phyloP scores from a whole-genome alignment of 1,140 invertebrate species.

The Leptestheria dahalacensis region DNA sequence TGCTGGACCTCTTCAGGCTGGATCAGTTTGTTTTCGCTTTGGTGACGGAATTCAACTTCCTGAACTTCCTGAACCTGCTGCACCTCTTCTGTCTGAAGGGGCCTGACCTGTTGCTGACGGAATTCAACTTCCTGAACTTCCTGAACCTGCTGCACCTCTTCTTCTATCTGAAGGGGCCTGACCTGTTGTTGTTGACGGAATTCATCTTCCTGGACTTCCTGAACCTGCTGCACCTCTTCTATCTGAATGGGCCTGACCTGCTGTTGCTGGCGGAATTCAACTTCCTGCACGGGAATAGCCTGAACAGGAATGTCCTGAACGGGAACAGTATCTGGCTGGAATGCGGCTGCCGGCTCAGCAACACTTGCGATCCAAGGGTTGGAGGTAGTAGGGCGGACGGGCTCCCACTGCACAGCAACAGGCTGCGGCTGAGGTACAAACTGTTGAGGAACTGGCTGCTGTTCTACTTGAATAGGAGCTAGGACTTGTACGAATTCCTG shows the following conservation, averaged over 20 bases:
- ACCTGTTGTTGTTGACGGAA: too few species aligned
- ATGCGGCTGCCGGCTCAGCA: neutral
- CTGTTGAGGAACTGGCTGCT: neutral
- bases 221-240: neutral
- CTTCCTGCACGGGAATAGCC: neutral
- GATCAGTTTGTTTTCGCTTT: too few species aligned
- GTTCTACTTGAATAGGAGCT: neutral
- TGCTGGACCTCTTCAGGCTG: too few species aligned
- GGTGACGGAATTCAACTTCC: too few species aligned
- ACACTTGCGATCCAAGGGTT: neutral
- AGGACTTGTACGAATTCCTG: neutral
- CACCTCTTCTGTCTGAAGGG: too few species aligned
- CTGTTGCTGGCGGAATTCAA: neutral
- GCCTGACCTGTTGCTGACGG: too few species aligned
- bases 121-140: too few species aligned
- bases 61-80: too few species aligned
- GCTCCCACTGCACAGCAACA: neutral
- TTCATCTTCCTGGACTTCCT: neutral
- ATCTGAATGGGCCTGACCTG: neutral
- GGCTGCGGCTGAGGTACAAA: conserved; percentile 1
- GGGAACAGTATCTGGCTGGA: neutral
- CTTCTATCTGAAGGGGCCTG: too few species aligned
- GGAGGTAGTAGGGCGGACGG: neutral
- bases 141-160: too few species aligned
- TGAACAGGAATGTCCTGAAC: neutral